Percentiles rank a stretch among this genome's conserved stretches.
These are phyloP conservation scores for Rhamphomyia laevipes DNA, from an alignment of 2,888 invertebrate genomes.

Conservation along the genomic window DNA sequence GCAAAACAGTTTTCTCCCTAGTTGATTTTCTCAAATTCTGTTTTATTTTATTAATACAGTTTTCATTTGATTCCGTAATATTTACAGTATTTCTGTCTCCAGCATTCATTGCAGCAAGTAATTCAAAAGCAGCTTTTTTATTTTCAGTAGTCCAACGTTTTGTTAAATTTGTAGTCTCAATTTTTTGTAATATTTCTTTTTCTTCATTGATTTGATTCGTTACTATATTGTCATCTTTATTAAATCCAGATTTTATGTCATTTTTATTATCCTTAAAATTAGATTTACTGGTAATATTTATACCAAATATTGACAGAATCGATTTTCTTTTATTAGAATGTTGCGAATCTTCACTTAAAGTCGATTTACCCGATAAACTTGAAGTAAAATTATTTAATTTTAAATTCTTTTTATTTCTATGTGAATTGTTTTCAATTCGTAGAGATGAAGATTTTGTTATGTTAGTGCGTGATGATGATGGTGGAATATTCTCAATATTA, in stretches of 20 bases:
- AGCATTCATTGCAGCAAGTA: slow-evolving; percentile 35
- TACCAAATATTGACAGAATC: slow-evolving; percentile 27
- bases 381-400: slow-evolving; percentile 19
- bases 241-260: not conserved
- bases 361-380: slow-evolving; percentile 27
- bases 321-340: slow-evolving; percentile 29
- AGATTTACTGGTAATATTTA: slow-evolving; percentile 12
- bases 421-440: not conserved
- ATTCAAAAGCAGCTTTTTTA: slow-evolving; percentile 33
- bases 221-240: not conserved
- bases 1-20: not conserved
- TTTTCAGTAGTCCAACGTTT: slow-evolving; percentile 33
- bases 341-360: slow-evolving; percentile 22
- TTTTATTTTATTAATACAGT: not conserved
- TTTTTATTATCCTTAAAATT: not conserved
- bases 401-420: not conserved
- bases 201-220: not conserved
- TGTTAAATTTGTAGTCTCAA: slow-evolving; percentile 19
- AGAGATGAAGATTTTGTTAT: not conserved
- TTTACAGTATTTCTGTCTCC: slow-evolving; percentile 16
- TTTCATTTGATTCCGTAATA: not conserved
- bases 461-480: not conserved
- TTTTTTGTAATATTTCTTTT: slow-evolving; percentile 11
- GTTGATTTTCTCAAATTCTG: not conserved
- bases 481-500: slow-evolving; percentile 22